Base-by-base conservation (phyloP, 37 sponge, comb jelly and placozoan genomes). In the Halisarca cf. caerulea region DNA sequence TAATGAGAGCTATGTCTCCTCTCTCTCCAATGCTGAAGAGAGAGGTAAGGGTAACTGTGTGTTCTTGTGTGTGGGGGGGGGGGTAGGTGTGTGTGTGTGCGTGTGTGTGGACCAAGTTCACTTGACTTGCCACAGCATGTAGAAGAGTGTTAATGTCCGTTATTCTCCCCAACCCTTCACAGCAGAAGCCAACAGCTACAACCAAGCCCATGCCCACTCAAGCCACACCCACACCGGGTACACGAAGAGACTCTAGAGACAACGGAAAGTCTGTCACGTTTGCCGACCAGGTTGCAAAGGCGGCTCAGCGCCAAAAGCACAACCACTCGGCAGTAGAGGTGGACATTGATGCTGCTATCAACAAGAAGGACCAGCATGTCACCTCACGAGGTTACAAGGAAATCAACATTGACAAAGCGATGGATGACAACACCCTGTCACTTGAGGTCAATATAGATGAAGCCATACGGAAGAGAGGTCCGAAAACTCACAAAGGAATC, bases 291-390 rank as follows among this genome's bases (percentile, higher is more conserved):
- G 77, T 74, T n/a, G 77, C 77, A 15, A 37, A 33, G 8, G 42
- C 77, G 2, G 77, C 77, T 23, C 42, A 23, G 1, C 64, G 6
- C 18, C 42, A 74, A n/a, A 74, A 43, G 45, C 32, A 44, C 2
- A 74, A 21, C 23, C 17, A 23, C 21, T 74, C 77, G 24, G 34
- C 35, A 3, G 44, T 74, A 37, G 77, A 74, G 25, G 25, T 74
- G 1, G 77, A 74, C 77, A 74, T 74, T 41, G 77, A 74, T 41
- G 77, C 77, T 5, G 77, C 77, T 44, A 74, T 74, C 77, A 74
- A 41, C 41, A 74, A 38, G 44, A 33, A 40, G 15, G 42, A 38
- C 43, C 64, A 28, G 30, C 64, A 20, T 6, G 18, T 23, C 15
- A 37, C n/a, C 0, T 17, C 17, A 3, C 0, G 77, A 41, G 77